Conservation (phyloP, 2,113 vertebrate genomes). For the Mola mola region DNA sequence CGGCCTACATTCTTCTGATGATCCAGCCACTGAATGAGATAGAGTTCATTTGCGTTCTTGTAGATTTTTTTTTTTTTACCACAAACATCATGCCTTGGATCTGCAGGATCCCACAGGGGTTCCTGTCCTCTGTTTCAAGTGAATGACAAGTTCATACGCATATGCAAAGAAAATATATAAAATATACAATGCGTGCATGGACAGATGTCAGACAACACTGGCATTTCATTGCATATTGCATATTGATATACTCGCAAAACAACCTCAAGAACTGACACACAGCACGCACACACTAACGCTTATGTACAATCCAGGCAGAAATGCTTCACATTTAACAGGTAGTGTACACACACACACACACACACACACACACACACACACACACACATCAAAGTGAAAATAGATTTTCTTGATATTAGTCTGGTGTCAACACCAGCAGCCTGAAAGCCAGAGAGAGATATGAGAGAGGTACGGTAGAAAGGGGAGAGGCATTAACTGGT, state of each 20-base stretch:
- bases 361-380: background rate
- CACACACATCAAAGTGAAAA: constrained; percentile 50
- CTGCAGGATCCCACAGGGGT: constrained; percentile 8
- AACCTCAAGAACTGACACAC: background rate
- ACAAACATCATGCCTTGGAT: too few species aligned
- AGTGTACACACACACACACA: too few species aligned
- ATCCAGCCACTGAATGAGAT: background rate
- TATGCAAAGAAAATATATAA: background rate
- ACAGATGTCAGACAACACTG: background rate
- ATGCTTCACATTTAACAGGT: constrained; percentile 21
- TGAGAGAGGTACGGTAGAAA: constrained; percentile 2
- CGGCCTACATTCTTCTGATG: background rate
- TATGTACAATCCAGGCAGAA: constrained; percentile 1
- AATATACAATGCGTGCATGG: background rate
- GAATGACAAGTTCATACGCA: background rate
- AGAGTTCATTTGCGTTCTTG: too few species aligned
- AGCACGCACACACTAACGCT: constrained; percentile 6
- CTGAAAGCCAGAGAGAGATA: constrained; percentile 36
- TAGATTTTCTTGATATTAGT: constrained; percentile 48
- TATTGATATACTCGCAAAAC: background rate
- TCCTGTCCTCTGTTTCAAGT: background rate
- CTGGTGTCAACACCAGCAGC: constrained; percentile 18
- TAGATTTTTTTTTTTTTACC: too few species aligned
- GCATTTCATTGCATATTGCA: too few species aligned
- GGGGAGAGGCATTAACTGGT: constrained; percentile 41